A percentile compares a stretch with the other conserved stretches of the same genome.
Conservation (phyloP, 2,113 vertebrate species). For the Alces alces region DNA sequence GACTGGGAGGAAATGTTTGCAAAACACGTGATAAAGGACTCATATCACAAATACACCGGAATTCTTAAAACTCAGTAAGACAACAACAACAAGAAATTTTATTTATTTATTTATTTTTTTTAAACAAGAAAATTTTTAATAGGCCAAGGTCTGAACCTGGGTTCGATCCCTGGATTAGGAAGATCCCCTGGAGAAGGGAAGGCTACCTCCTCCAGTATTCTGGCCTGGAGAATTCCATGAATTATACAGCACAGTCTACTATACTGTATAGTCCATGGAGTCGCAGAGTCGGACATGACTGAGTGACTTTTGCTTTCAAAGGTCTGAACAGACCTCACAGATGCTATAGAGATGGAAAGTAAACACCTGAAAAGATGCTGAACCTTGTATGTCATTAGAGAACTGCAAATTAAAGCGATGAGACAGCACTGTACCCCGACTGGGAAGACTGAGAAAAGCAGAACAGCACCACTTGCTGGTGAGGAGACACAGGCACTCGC, state of each 20-base stretch:
- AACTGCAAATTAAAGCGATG: neutral
- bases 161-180: neutral
- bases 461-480: rapidly evolving
- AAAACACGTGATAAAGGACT: neutral
- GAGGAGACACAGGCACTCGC: neutral
- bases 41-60: neutral
- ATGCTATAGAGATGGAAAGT: no score
- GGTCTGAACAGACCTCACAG: neutral
- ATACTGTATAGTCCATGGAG: neutral
- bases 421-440: neutral
- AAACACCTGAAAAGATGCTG: neutral
- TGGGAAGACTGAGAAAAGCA: neutral
- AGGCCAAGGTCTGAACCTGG: neutral
- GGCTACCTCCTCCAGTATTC: neutral
- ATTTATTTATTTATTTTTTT: no score
- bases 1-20: neutral
- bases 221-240: neutral
- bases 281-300: neutral
- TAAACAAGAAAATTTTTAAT: neutral
- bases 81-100: neutral
- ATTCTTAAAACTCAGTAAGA: neutral
- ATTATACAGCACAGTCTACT: no score
- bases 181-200: neutral
- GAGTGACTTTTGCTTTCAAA: neutral
- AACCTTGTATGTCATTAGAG: neutral